A percentile compares a stretch with the other conserved stretches of the same genome.
phyloP scores from a whole-genome alignment of 2,888 invertebrate genomes.

The Drosophila mimica region DNA sequence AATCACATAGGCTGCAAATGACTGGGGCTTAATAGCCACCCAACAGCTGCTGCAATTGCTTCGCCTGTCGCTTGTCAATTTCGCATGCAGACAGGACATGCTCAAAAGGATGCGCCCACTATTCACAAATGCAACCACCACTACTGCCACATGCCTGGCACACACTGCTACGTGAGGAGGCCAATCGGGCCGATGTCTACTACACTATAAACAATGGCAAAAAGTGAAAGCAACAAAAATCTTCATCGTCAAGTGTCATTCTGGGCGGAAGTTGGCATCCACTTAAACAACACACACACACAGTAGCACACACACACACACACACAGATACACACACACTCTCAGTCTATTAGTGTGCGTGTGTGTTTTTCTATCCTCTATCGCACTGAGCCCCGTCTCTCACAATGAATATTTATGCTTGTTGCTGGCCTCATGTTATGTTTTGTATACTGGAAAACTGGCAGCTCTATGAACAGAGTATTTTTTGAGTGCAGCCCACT shows the following conservation, averaged over 20 bases:
- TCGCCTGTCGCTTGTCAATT: slow-evolving; percentile 41
- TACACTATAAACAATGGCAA: slow-evolving; percentile 52
- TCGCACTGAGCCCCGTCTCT: slow-evolving; percentile 33
- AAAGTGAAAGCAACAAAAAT: slow-evolving; percentile 82
- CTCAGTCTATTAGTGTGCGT: slow-evolving; percentile 30
- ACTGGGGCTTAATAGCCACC: slow-evolving; percentile 44
- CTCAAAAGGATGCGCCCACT: slow-evolving; percentile 16
- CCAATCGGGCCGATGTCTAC: slow-evolving; percentile 50
- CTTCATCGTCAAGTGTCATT: slow-evolving; percentile 81
- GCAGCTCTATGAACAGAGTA: slow-evolving; percentile 41
- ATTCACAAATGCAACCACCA: neutral
- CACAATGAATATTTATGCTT: slow-evolving; percentile 75
- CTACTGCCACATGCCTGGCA: neutral
- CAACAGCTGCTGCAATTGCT: slow-evolving; percentile 38
- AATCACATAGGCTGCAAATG: slow-evolving; percentile 58
- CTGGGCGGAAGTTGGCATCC: slow-evolving; percentile 75
- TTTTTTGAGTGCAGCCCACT: slow-evolving; percentile 20
- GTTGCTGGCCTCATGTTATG: slow-evolving; percentile 60
- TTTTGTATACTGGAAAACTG: slow-evolving; percentile 52
- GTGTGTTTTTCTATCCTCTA: slow-evolving; percentile 26
- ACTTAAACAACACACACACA: slow-evolving; percentile 37
- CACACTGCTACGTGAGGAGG: slow-evolving; percentile 32
- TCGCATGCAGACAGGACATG: slow-evolving; percentile 33
- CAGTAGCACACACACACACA: slow-evolving; percentile 23
- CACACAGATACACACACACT: slow-evolving; percentile 3